These are phyloP conservation scores for Parochlus steinenii DNA, from an alignment of 2,888 invertebrate species.

Conservation along the genomic window DNA sequence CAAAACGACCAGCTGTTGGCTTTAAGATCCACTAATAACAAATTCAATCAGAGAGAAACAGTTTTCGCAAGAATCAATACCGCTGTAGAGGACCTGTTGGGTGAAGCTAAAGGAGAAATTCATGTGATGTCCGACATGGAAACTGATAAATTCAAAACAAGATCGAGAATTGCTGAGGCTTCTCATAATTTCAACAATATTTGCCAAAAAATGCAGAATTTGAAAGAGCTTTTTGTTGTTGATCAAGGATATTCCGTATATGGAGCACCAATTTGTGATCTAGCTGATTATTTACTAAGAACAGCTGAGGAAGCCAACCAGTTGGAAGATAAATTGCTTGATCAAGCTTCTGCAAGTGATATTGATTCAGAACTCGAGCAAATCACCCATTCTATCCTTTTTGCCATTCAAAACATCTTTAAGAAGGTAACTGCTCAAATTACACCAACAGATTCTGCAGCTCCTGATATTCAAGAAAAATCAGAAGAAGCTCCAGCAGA, in stretches of 20 bases:
- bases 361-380: slow-evolving; percentile 29
- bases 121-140: background rate
- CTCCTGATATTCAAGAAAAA: slow-evolving; percentile 16
- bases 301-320: slow-evolving; percentile 16
- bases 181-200: slow-evolving; percentile 16
- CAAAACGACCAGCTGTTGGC: slow-evolving; percentile 21
- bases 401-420: slow-evolving; percentile 40
- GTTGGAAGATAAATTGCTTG: slow-evolving; percentile 15
- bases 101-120: background rate
- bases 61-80: background rate
- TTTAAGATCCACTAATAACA: slow-evolving; percentile 6
- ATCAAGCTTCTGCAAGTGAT: slow-evolving; percentile 16
- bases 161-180: too few relatives aligned
- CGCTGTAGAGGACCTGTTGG: slow-evolving; percentile 1
- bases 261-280: background rate
- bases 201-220: slow-evolving; percentile 13
- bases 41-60: background rate
- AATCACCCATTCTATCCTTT: slow-evolving; percentile 34
- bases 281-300: slow-evolving; percentile 25
- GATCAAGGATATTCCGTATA: slow-evolving; percentile 8
- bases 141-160: too few relatives aligned
- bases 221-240: slow-evolving; percentile 18
- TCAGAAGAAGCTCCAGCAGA: slow-evolving; percentile 22
- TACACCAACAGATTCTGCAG: slow-evolving; percentile 12
- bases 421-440: slow-evolving; percentile 29